Base-by-base conservation (phyloP, 2,113 vertebrate species). In the Oncorhynchus keta region DNA sequence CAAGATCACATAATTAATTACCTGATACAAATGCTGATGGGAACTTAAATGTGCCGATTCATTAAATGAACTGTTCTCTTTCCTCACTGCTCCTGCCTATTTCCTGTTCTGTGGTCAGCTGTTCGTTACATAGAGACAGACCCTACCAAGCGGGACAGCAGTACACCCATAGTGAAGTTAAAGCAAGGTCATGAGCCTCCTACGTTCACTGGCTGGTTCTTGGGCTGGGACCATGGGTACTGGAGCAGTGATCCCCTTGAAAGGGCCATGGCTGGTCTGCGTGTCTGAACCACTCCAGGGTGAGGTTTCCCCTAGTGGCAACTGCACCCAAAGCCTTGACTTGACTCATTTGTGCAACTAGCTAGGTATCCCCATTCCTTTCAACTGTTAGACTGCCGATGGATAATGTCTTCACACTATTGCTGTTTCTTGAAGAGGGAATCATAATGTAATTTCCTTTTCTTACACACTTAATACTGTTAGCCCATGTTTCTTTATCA, bases 161-260 rank as follows among this genome's bases (percentile, higher is more conserved):
- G 92, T 8, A 97, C 95, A 0, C 93, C 95, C 0, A 82, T 93
- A 18, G 92, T 93, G 0, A 75, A 86, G 0, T 74, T 96, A 61
- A 94, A 93, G 11, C 96, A 97, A 79, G 96, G 95, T 1, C 93
- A 89, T 0, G 96, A 98, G 87, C 96, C 95, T 0, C 95, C 95
- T 0, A 97, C 96, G 6, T 97, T 98, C 70, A 94, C 95, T 0
- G 96, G 96, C 76, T 99, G 96, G 96, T 98, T 98, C 89, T 93
- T 96, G 55, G 95, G 94, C 79, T 98, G 97, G 97, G 93, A 97
- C 0, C 85, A 89, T 0, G 87, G 90, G 16, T 96, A 94, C 89
- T 97, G 96, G 96, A 82, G 84, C 1, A 70, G 86, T 0, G 93
- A 96, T 20, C 93, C 93, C 2, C 78, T 96, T 73, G 79, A 95